Evolutionary conservation across 2,113 vertebrate genomes (phyloP), one percentile per base, ranked within the genome.

Genomic region (Corydoras maculifer): DNA sequence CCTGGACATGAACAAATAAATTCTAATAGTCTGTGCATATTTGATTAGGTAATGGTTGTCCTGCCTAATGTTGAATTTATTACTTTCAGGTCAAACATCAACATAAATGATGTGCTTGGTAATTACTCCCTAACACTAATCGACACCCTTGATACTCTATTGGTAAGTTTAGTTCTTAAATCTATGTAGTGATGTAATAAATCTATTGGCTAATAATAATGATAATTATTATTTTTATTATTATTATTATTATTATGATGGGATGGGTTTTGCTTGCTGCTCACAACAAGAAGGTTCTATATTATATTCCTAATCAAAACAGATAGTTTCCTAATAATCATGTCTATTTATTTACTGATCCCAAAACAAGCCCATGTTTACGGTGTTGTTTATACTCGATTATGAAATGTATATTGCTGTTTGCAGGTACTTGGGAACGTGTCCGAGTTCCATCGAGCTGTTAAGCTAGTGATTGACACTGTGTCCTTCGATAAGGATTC

Each of bases 401-500:
- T 43, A 4, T 43, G 7, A 43, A 43, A 43, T 43, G 35, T 43
- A 43, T 43, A 43, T 4, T 43, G 35, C 2, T 69, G 63, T 78
- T 53, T 49, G 65, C 85, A 99, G 97, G 92, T 99, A 51, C 94
- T 99, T 77, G 97, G 96, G 64, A 99, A 99, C 82, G 91, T 94
- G 70, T 92, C 94, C 0, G 96, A 99, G 80, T 99, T 99, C 85
- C 94, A 93, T 84, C 93, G 89, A 82, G 97, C 97, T 1, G 97
- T 99, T 76, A 94, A 88, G 78, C 82, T 99, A 83, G 97, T 99
- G 76, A 98, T 99, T 78, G 88, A 95, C 79, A 99, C 94, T 0
- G 96, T 99, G 25, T 98, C 96, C 6, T 99, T 99, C 85, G 96
- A 99, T 83, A 98, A 92, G 84, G 93, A 99, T 82, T 98, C 97